Percentiles rank a stretch among this genome's conserved stretches.
Conservation (phyloP, 2,113 vertebrate genomes). For the Cercopithecus mona region DNA sequence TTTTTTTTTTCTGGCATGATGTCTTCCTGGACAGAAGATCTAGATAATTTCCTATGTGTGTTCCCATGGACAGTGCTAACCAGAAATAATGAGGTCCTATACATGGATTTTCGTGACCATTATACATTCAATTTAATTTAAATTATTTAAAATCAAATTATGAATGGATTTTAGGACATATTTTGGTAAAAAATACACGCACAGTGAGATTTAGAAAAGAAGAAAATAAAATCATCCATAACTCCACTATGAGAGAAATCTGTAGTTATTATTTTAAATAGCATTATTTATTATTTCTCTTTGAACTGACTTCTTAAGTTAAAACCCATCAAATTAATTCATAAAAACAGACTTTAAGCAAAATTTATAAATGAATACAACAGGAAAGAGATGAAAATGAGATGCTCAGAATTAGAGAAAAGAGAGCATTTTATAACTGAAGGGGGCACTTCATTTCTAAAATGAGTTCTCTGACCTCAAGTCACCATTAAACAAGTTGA, state of each 20-base stretch:
- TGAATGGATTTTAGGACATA: background rate
- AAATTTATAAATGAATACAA: background rate
- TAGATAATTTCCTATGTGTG: background rate
- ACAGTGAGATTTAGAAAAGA: conserved; percentile 28
- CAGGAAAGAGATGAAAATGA: conserved; percentile 26
- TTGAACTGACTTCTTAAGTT: conserved; percentile 43
- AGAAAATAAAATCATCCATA: conserved; percentile 5
- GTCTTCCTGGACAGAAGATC: background rate
- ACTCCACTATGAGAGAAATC: background rate
- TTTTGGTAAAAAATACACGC: background rate
- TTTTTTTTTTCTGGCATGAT: background rate
- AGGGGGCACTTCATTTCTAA: background rate
- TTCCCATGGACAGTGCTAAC: background rate
- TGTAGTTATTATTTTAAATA: conserved; percentile 39
- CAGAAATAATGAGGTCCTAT: background rate
- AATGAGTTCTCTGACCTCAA: conserved; percentile 14
- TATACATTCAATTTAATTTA: background rate
- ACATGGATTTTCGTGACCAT: background rate
- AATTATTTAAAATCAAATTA: conserved; percentile 12
- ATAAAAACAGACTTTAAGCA: background rate
- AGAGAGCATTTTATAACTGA: conserved; percentile 11
- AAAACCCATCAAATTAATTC: conserved; percentile 26
- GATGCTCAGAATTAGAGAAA: background rate
- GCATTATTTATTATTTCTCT: conserved; percentile 39
- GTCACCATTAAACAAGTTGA: conserved; percentile 5